Conservation (phyloP, 2,888 invertebrate species). For the Polymixis flavicincta region DNA sequence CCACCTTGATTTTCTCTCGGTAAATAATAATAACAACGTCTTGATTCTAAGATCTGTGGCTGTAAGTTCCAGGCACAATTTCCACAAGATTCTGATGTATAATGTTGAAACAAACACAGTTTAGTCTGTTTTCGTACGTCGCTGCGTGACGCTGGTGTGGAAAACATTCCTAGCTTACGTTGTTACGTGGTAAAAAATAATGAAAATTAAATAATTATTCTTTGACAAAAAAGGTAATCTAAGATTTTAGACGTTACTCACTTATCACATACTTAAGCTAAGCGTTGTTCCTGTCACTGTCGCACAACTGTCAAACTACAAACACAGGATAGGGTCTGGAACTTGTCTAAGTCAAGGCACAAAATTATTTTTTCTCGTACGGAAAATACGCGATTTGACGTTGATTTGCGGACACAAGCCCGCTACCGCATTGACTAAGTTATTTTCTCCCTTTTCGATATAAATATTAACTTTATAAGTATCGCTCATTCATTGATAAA, state of each 20-base stretch:
- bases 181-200: background rate
- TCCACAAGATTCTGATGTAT: constrained; percentile 29
- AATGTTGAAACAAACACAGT: constrained; percentile 42
- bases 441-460: background rate
- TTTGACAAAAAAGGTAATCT: background rate
- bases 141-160: constrained; percentile 16
- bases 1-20: background rate
- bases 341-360: no score
- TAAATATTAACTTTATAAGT: no score
- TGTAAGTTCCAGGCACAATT: constrained; percentile 23
- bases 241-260: background rate
- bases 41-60: constrained; percentile 21
- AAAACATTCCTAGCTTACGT: constrained; percentile 39
- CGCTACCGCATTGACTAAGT: no score
- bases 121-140: constrained; percentile 40
- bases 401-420: no score
- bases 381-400: no score
- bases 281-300: background rate
- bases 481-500: no score
- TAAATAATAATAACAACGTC: constrained; percentile 4
- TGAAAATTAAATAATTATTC: background rate
- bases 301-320: no score
- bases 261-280: no score
- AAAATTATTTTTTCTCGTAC: no score
- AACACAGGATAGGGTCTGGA: no score